phyloP scores from a whole-genome alignment of 2,113 vertebrate genomes.

The Mola mola region DNA sequence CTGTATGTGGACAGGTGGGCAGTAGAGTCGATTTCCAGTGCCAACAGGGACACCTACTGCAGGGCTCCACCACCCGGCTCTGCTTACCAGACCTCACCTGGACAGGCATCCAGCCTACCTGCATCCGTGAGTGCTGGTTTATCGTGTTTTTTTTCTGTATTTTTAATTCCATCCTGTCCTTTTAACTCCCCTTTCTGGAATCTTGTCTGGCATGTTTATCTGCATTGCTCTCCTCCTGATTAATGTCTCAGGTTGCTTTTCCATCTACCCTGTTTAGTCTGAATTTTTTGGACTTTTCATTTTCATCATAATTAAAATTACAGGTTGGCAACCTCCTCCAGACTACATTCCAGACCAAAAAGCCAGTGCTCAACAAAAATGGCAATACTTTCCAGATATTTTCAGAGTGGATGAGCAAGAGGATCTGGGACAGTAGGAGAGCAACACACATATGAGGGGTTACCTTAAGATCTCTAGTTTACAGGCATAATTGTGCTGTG shows the following conservation, averaged over 20 bases:
- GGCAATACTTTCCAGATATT: not conserved
- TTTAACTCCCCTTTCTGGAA: slow-evolving; percentile 24
- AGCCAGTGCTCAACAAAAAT: not conserved
- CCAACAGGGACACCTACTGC: slow-evolving; percentile 93
- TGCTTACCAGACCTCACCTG: slow-evolving; percentile 95
- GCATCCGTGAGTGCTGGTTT: slow-evolving; percentile 87
- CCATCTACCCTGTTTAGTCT: too few relatives aligned
- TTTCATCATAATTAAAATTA: not conserved
- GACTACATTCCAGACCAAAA: not conserved
- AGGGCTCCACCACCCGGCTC: slow-evolving; percentile 93
- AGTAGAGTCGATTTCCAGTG: slow-evolving; percentile 92
- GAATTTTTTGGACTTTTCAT: too few relatives aligned
- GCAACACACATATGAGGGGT: too few relatives aligned
- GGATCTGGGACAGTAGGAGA: too few relatives aligned
- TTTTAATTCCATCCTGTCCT: slow-evolving; percentile 17
- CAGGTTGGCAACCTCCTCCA: not conserved
- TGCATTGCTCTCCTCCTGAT: slow-evolving; percentile 12
- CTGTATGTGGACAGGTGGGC: slow-evolving; percentile 82
- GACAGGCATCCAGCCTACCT: slow-evolving; percentile 91
- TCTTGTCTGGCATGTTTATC: slow-evolving; percentile 33
- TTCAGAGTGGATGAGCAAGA: not conserved
- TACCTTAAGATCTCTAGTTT: too few relatives aligned
- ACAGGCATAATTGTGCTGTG: too few relatives aligned
- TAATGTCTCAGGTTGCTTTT: not conserved
- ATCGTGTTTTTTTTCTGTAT: slow-evolving; percentile 9